Percentiles rank a stretch among this genome's conserved stretches.
phyloP scores from a whole-genome alignment of 2,113 vertebrate genomes.

The Chascanopsetta lugubris region DNA sequence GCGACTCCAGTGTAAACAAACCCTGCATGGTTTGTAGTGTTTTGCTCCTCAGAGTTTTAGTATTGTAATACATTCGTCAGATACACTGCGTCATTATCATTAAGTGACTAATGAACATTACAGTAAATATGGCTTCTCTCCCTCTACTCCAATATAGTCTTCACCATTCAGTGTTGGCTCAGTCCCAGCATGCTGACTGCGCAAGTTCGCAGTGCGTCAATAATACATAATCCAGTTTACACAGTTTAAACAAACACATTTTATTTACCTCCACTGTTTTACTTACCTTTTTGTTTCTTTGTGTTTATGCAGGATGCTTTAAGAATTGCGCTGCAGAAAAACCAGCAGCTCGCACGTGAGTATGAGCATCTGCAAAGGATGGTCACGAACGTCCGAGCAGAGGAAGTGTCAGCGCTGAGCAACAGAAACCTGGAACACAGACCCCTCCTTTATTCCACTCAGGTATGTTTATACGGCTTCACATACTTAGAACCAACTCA shows the following conservation, averaged over 20 bases:
- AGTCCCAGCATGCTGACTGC: background rate
- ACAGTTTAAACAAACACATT: too few species aligned
- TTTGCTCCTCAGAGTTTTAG: background rate
- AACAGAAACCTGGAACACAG: constrained; percentile 55
- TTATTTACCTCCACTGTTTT: constrained; percentile 7
- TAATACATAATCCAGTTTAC: too few species aligned
- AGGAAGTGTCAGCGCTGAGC: constrained; percentile 45
- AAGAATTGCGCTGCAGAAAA: constrained; percentile 50
- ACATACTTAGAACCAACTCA: too few species aligned
- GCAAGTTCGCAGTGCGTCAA: too few species aligned
- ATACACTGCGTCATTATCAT: background rate
- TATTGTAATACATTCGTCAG: background rate
- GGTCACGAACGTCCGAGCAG: constrained; percentile 57
- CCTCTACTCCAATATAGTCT: too few species aligned
- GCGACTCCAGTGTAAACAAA: background rate
- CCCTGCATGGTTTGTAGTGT: background rate
- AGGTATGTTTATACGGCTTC: constrained; percentile 58
- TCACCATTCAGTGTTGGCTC: background rate
- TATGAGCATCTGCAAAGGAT: constrained; percentile 65
- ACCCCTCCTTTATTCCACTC: constrained; percentile 60
- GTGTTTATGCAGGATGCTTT: constrained; percentile 58
- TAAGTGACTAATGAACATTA: background rate
- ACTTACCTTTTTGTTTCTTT: background rate
- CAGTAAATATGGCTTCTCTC: background rate
- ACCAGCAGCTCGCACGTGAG: constrained; percentile 58